Conservation (phyloP, 92 coral and sea anemone genomes). For the Heteractis magnifica region DNA sequence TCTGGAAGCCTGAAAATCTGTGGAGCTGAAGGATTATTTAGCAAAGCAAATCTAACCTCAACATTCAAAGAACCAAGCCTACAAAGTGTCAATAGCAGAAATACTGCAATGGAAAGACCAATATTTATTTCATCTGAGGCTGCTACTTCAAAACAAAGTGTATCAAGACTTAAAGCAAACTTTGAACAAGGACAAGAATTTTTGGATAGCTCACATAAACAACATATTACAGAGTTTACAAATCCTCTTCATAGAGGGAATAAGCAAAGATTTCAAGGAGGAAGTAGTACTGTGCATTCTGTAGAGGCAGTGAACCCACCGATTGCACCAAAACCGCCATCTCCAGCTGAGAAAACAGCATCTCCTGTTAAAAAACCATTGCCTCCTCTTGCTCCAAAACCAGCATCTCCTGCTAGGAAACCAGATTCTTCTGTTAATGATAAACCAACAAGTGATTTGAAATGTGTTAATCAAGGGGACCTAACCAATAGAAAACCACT, state of each 20-base stretch:
- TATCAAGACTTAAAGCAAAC: slow-evolving; percentile 40
- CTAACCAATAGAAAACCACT: background rate
- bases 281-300: background rate
- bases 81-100: background rate
- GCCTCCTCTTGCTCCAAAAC: slow-evolving; percentile 22
- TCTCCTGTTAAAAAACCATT: background rate
- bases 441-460: background rate
- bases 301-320: slow-evolving; percentile 13
- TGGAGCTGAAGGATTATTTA: slow-evolving; percentile 71
- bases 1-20: slow-evolving; percentile 52
- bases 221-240: slow-evolving; percentile 46
- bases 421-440: background rate
- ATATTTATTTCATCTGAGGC: slow-evolving; percentile 25
- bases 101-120: slow-evolving; percentile 36
- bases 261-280: slow-evolving; percentile 3
- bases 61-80: slow-evolving; percentile 9
- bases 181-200: slow-evolving; percentile 43
- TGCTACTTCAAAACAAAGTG: slow-evolving; percentile 7
- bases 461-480: background rate
- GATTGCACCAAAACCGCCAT: slow-evolving; percentile 15
- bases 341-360: background rate
- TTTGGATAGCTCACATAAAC: background rate
- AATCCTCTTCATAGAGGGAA: slow-evolving; percentile 75
- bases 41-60: background rate
- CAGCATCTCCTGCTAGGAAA: background rate